Evolutionary conservation across 2,113 vertebrate genomes (phyloP).

Genomic region (Nothoprocta pentlandii): DNA sequence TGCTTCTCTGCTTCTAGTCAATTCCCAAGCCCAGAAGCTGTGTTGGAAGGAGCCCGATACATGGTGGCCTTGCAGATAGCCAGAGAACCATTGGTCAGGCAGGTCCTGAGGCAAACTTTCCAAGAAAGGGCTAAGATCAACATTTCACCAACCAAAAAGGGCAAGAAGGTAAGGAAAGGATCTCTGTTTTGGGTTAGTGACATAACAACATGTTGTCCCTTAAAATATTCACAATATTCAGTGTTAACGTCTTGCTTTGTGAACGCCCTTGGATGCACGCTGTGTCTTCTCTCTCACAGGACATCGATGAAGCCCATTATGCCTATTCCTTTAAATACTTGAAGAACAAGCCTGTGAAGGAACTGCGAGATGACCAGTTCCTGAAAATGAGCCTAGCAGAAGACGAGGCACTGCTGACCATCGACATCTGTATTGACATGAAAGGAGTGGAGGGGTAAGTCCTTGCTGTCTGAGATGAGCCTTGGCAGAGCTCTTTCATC

Average conservation of each 20-base stretch:
- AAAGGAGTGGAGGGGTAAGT: constrained; percentile 95
- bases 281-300: constrained; percentile 75
- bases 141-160: constrained; percentile 95
- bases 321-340: constrained; percentile 98
- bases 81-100: constrained; percentile 94
- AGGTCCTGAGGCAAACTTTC: constrained; percentile 96
- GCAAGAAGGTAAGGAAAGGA: constrained; percentile 88
- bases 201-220: background rate
- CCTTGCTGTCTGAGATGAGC: background rate
- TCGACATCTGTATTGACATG: constrained; percentile 96
- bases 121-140: constrained; percentile 98
- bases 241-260: background rate
- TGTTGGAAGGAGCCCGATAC: constrained; percentile 96
- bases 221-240: background rate
- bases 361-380: constrained; percentile 96
- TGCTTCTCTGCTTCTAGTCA: constrained; percentile 79
- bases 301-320: constrained; percentile 95
- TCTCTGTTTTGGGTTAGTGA: background rate
- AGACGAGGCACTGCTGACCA: constrained; percentile 89
- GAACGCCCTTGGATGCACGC: background rate
- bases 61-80: constrained; percentile 99
- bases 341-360: constrained; percentile 98
- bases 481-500: background rate
- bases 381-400: constrained; percentile 95
- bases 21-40: constrained; percentile 90